Evolutionary conservation across 1,140 invertebrate genomes (phyloP).

Genomic region (Apis cerana): DNA sequence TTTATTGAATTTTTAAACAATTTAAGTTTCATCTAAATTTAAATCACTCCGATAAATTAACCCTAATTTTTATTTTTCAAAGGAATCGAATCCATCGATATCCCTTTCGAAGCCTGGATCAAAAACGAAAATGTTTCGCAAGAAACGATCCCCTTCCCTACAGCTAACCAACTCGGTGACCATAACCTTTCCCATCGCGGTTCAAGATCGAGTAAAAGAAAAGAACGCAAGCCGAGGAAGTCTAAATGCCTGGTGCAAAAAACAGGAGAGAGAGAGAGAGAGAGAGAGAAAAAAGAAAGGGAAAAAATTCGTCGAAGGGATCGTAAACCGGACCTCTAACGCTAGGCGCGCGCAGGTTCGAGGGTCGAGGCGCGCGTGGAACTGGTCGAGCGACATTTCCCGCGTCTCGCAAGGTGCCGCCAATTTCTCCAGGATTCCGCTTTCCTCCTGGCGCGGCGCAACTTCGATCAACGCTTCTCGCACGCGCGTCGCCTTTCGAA

Average conservation of each 20-base stretch:
- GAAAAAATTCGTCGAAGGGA: constrained; percentile 29
- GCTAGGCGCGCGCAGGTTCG: not conserved
- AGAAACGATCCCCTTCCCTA: too few species aligned
- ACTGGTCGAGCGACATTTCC: constrained; percentile 66
- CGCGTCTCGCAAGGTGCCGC: constrained; percentile 62
- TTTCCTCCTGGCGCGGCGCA: constrained; percentile 28
- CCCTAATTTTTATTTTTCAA: too few species aligned
- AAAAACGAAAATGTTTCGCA: too few species aligned
- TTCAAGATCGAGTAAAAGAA: not conserved
- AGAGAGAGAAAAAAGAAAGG: too few species aligned
- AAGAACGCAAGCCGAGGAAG: not conserved
- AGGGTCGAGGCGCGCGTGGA: constrained; percentile 17
- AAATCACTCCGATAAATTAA: too few species aligned
- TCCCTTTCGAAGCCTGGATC: too few species aligned
- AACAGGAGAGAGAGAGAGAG: not conserved
- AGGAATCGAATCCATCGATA: too few species aligned
- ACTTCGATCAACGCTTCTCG: constrained; percentile 45
- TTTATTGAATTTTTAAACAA: too few species aligned
- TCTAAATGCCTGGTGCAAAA: constrained; percentile 14
- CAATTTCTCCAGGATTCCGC: constrained; percentile 60
- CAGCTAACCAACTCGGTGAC: too few species aligned
- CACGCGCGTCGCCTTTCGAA: constrained; percentile 33
- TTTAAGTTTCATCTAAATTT: too few species aligned
- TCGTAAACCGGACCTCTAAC: constrained; percentile 52
- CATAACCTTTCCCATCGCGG: constrained; percentile 39